Percentiles rank a stretch among this genome's conserved stretches.
Conservation (phyloP, 2,797 vertebrate genomes). For the Arvicola amphibius region DNA sequence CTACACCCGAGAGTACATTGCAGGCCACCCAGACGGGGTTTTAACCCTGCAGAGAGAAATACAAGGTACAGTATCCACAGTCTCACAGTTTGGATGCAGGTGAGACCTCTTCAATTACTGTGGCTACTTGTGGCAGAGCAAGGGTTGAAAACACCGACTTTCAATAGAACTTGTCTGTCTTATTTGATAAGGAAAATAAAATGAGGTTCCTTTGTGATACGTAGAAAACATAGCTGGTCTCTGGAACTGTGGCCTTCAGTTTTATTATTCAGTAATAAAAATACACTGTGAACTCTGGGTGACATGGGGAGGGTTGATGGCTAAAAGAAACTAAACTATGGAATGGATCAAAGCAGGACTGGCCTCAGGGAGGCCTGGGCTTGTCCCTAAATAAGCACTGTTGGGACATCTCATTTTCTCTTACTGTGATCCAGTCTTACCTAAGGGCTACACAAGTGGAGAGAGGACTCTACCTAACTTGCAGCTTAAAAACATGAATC, state of each 20-base stretch:
- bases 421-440: not conserved
- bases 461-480: not conserved
- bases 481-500: not conserved
- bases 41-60: constrained; percentile 87
- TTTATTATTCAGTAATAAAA: not conserved
- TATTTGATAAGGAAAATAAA: not conserved
- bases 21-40: constrained; percentile 79
- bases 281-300: not conserved
- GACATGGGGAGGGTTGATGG: not conserved
- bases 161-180: not conserved
- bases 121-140: not conserved
- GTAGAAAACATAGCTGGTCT: not conserved
- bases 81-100: not conserved
- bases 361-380: not conserved
- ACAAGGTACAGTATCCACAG: constrained; percentile 85
- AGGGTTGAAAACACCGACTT: not conserved
- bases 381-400: not conserved
- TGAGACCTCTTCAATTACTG: not conserved
- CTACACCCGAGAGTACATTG: constrained; percentile 89
- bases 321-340: not conserved
- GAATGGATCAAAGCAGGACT: not conserved
- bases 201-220: not conserved
- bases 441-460: not conserved
- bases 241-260: not conserved
- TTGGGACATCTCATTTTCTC: not conserved